Evolutionary conservation across 2,888 invertebrate genomes (phyloP), one percentile per base, ranked within the genome.

Genomic region (Leptura quadrifasciata): DNA sequence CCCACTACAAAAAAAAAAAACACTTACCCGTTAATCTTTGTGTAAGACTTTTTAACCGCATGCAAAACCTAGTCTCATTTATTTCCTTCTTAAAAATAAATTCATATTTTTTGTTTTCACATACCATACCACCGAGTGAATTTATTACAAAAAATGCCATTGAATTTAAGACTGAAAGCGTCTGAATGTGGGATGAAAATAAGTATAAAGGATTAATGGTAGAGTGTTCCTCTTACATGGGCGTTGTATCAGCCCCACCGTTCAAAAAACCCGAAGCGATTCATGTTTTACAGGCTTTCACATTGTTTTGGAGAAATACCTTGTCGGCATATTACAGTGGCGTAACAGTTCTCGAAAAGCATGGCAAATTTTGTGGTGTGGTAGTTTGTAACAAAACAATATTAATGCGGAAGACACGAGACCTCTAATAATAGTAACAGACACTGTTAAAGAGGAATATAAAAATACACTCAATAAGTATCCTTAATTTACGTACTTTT

Each of bases 301-400:
- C 60, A 60, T 60, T 60, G 24, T 60, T 60, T 21, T 60, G 27
- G 31, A 60, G 60, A 60, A 60, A 60, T 60, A 47, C 47, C 39
- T 47, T 15, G 3, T 47, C 39, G 39, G 47, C n/a, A 47, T 47
- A 4, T n/a, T 47, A 47, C 47, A 47, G 47, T n/a, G n/a, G 47
- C 47, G 47, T 47, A n/a, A 3, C 39, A 39, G 15, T 39, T 39
- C 6, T 12, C 39, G 15, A 1, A 39, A 39, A 39, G 12, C 12
- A 2, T 5, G 5, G n/a, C 6, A 8, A 10, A 39, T 47, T 47
- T 47, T 10, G 15, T 47, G 47, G 15, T 47, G n/a, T n/a, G 12
- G n/a, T 47, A n/a, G 2, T 47, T 47, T 47, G 5, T 47, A 47
- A 47, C 5, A 12, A 24, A 24, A 3, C 24, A 24, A n/a, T n/a